A percentile compares a stretch with the other conserved stretches of the same genome.
Evolutionary conservation across 2,113 vertebrate species (phyloP).

Genomic region (Vanacampus margaritifer): DNA sequence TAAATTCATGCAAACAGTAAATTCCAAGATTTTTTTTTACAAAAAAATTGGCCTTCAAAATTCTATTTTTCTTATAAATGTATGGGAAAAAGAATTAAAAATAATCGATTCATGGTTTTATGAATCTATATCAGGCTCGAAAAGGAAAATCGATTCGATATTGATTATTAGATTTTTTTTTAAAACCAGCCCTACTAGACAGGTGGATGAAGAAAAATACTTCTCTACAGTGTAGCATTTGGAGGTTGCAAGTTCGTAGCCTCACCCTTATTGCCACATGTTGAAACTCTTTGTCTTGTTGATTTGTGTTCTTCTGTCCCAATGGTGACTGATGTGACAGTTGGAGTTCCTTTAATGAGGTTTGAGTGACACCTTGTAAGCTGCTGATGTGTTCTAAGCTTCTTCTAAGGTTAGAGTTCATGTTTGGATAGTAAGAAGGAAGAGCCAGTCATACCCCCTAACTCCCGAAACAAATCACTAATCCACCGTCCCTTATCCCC

Average conservation of each 20-base stretch:
- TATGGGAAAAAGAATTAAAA: no score
- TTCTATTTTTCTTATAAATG: no score
- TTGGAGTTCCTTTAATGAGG: conserved; percentile 62
- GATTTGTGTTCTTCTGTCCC: conserved; percentile 55
- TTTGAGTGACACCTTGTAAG: conserved; percentile 27
- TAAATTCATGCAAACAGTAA: no score
- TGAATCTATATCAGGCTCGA: no score
- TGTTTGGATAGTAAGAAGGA: background rate
- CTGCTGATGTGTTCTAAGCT: background rate
- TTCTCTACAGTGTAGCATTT: background rate
- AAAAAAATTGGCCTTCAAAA: no score
- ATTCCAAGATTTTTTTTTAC: no score
- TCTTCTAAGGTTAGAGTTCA: conserved; percentile 13
- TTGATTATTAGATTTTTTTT: no score
- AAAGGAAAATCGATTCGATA: no score
- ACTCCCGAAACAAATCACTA: conserved; percentile 11
- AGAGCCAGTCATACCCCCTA: background rate
- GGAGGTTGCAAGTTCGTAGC: background rate
- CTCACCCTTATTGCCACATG: background rate
- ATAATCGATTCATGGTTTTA: no score
- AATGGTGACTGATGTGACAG: conserved; percentile 51
- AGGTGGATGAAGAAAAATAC: background rate
- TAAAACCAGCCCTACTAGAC: no score
- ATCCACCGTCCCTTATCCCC: conserved; percentile 38
- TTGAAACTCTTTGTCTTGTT: conserved; percentile 35